Evolutionary conservation across 2,888 invertebrate genomes (phyloP), one percentile per base, ranked within the genome.

Genomic region (Cryptocheilus praepositus): DNA sequence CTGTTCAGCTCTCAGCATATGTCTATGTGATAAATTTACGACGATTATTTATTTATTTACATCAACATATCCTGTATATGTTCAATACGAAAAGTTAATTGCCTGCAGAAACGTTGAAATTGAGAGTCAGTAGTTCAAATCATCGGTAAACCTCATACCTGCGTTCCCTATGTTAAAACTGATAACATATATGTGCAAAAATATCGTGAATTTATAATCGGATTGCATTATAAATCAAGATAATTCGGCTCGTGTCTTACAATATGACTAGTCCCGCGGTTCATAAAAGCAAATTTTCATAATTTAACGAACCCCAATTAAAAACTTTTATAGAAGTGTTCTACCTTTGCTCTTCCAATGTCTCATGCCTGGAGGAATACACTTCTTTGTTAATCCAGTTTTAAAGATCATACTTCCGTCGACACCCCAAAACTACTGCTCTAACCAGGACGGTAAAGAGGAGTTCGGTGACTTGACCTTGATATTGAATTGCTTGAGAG

Each of bases 401-500:
- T 56, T 46, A 68, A 57, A 61, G 54, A 64, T 51, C 19, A 45
- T 58, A 59, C 55, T 67, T 21, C 67, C 53, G 44, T 66, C 60
- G 52, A 65, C 64, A 36, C 11, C 3, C 36, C 52, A 45, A 52
- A 61, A 81, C 89, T 93, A 93, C 91, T 93, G 93, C 86, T 96
- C 96, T 81, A 96, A 90, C 95, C 95, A 96, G 52, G 95, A 95
- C 36, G 94, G 94, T 80, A 93, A 91, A 74, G 92, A 91, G 43
- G 94, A 92, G 87, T 95, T 95, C 59, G 95, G 94, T 77, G 94
- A 92, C 89, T 95, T 95, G 75, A 95, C 92, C 90, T 95, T 96
- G 86, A 98, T 95, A 90, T 95, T 97, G 90, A 98, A 98, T 91
- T 98, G 98, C 83, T 97, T 95, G 79, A 98, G 91, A 19, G 98